A percentile compares a stretch with the other conserved stretches of the same genome.
These are phyloP conservation scores for Platorchestia sp. DNA, from an alignment of 1,140 invertebrate species.

Conservation along the genomic window DNA sequence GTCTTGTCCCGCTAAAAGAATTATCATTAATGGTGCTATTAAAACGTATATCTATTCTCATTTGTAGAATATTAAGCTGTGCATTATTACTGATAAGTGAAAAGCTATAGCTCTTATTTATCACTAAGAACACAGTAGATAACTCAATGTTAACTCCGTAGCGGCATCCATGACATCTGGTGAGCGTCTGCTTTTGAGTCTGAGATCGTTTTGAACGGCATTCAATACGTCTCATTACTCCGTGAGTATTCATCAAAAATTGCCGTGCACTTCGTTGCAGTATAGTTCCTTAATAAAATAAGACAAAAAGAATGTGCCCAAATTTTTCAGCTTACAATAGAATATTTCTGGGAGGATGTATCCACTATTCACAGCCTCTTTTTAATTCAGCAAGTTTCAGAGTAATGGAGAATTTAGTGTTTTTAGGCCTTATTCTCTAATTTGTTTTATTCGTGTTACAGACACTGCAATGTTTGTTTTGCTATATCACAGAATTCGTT, in stretches of 20 bases:
- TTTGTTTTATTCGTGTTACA: too few relatives aligned
- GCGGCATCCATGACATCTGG: not conserved
- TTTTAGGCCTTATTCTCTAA: too few relatives aligned
- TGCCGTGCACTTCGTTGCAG: not conserved
- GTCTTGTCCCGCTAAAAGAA: not conserved
- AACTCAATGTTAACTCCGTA: not conserved
- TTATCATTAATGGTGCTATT: slow-evolving; percentile 5
- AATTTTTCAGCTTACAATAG: not conserved
- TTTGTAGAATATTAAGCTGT: not conserved
- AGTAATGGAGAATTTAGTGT: too few relatives aligned
- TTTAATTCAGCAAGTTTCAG: too few relatives aligned
- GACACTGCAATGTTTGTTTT: too few relatives aligned
- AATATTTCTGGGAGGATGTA: not conserved
- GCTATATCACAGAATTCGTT: too few relatives aligned
- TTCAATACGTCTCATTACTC: not conserved
- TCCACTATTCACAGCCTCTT: too few relatives aligned
- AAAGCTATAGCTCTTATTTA: not conserved
- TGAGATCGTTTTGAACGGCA: not conserved
- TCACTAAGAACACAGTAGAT: not conserved
- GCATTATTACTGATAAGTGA: not conserved
- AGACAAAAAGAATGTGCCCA: too few relatives aligned
- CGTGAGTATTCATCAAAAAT: not conserved
- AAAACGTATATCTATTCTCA: not conserved
- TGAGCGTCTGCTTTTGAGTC: not conserved
- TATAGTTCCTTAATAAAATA: not conserved